phyloP scores from a whole-genome alignment of 2,888 invertebrate species.

The Heterodera filipjevi region DNA sequence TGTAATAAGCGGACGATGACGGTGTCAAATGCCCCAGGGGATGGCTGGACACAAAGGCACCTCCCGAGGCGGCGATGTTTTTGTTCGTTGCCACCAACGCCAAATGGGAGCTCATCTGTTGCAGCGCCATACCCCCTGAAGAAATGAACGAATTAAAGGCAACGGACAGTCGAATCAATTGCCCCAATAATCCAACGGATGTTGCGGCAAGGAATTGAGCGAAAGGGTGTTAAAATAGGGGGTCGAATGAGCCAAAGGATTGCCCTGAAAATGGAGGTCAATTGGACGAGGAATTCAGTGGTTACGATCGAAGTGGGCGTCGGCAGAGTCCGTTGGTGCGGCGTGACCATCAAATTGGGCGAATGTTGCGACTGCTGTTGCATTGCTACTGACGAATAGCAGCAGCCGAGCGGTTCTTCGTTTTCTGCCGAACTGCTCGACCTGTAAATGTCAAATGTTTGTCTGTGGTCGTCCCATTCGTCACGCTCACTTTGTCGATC shows the following conservation, averaged over 20 bases:
- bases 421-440: conserved; percentile 19
- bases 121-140: background rate
- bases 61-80: background rate
- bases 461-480: background rate
- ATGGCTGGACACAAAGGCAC: background rate
- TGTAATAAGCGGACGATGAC: conserved; percentile 1
- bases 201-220: conserved; percentile 8
- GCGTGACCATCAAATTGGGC: conserved; percentile 5
- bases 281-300: background rate
- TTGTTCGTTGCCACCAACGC: background rate
- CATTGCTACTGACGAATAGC: background rate
- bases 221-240: conserved; percentile 5
- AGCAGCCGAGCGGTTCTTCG: background rate
- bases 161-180: background rate
- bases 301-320: background rate
- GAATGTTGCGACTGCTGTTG: background rate
- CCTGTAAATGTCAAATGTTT: background rate
- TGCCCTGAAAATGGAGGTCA: background rate
- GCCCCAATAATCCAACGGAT: background rate
- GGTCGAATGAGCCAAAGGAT: conserved; percentile 14
- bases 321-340: background rate
- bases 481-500: background rate
- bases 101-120: background rate
- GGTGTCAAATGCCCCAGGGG: background rate
- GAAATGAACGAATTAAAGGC: background rate